Percentiles rank a stretch among this genome's conserved stretches.
phyloP scores from a whole-genome alignment of 2,113 vertebrate species.

The Panthera uncia region DNA sequence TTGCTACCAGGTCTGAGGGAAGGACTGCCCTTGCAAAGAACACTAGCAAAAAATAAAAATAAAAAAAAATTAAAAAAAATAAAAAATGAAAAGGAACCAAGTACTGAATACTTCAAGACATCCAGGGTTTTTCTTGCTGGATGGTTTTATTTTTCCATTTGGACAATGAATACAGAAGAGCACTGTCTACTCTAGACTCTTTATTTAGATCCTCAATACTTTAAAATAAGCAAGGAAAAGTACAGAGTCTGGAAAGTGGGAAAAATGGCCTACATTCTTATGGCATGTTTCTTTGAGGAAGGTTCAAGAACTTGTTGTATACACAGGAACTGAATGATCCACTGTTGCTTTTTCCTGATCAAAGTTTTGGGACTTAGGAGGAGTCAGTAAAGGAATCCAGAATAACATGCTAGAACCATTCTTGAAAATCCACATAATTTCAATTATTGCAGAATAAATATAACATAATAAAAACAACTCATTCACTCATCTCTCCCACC shows the following conservation, averaged over 20 bases:
- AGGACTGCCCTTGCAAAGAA: not conserved
- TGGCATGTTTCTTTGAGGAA: not conserved
- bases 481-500: not conserved
- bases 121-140: no score
- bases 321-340: not conserved
- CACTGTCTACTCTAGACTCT: not conserved
- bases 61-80: not conserved
- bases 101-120: not conserved
- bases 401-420: not conserved
- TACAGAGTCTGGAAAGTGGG: no score
- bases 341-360: no score
- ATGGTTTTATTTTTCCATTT: not conserved
- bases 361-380: not conserved
- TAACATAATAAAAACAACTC: not conserved
- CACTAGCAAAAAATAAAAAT: not conserved
- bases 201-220: not conserved
- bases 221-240: not conserved
- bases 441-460: not conserved
- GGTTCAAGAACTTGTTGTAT: fast-evolving
- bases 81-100: not conserved
- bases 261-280: not conserved
- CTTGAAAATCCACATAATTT: not conserved
- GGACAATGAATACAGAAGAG: not conserved
- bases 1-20: not conserved
- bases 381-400: not conserved